These are phyloP conservation scores for Steatocranus sp. DNA, from an alignment of 2,797 vertebrate genomes.

Conservation along the genomic window DNA sequence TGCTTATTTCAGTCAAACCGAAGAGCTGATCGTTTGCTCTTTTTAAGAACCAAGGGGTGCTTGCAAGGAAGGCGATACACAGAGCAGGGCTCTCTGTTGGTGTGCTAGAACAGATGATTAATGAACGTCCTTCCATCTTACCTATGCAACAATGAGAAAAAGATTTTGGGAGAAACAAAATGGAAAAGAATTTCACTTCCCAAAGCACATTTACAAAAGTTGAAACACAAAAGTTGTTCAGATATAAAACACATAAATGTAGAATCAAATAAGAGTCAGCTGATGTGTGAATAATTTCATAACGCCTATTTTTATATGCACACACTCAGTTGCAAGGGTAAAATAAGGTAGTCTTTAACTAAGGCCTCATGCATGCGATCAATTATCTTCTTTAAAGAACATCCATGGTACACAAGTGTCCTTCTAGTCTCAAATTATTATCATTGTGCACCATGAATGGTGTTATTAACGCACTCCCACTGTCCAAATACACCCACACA, in stretches of 20 bases:
- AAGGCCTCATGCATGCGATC: background rate
- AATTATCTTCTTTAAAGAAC: background rate
- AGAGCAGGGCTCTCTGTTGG: background rate
- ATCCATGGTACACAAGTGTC: background rate
- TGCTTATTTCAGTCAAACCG: background rate
- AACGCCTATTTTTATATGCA: background rate
- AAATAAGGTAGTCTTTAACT: background rate
- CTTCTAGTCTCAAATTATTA: background rate
- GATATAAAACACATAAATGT: background rate
- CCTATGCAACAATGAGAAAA: background rate
- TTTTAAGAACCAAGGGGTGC: slow-evolving; percentile 4
- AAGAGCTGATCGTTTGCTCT: slow-evolving; percentile 13
- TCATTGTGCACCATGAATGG: background rate
- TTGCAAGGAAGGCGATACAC: background rate
- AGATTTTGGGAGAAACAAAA: background rate
- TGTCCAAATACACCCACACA: background rate
- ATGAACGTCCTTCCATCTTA: background rate
- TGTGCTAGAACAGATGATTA: background rate
- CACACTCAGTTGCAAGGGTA: background rate
- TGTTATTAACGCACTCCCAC: background rate
- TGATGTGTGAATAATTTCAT: background rate
- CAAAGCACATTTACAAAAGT: background rate
- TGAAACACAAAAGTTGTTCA: background rate
- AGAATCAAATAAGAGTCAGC: background rate
- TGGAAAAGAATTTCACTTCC: background rate